Evolutionary conservation across 2,113 vertebrate species (phyloP), one percentile per base, ranked within the genome.

Genomic region (Sander vitreus): DNA sequence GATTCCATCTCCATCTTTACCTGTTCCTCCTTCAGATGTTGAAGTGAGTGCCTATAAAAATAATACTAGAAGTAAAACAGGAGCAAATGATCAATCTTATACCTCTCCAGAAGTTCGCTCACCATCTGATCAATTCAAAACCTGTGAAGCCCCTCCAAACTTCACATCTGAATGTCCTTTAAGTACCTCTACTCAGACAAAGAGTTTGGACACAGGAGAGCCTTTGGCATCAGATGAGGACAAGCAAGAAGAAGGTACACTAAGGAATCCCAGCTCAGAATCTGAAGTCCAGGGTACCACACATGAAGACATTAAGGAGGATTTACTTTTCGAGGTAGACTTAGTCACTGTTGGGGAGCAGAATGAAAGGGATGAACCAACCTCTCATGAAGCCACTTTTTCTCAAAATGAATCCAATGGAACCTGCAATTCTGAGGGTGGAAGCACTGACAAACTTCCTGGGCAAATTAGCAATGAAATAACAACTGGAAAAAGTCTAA

Each of bases 1-100:
- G 47, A 94, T 92, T 79, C 90, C 92, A 15, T 96, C 95, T 21
- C 95, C 95, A 4, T 96, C 95, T 50, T 92, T 95, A 78, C 85
- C 85, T 19, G 39, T 88, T 60, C 76, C 88, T 64, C 79, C 85
- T 45, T 33, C 66, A 12, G 90, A 89, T 69, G 74, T 81, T 58
- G 92, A 91, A 79, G 54, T 68, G 10, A 83, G 70, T 51, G 25
- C 33, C 16, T 76, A 71, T 68, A 83, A 77, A 71, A 67, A 81
- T 50, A 91, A 83, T 16, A 43, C 10, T 77, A 48, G 36, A 33
- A 53, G 51, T 79, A 57, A 74, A 73, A 78, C 21, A 1, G 53
- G 16, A 67, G 9, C 13, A 18, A 33, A 48, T 19, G 27, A n/a
- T 72, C 65, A 71, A 11, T 66, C 51, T 16, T 6, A 7, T 59